Base-by-base conservation (phyloP, 2,888 invertebrate species). In the Lamproptera curius region DNA sequence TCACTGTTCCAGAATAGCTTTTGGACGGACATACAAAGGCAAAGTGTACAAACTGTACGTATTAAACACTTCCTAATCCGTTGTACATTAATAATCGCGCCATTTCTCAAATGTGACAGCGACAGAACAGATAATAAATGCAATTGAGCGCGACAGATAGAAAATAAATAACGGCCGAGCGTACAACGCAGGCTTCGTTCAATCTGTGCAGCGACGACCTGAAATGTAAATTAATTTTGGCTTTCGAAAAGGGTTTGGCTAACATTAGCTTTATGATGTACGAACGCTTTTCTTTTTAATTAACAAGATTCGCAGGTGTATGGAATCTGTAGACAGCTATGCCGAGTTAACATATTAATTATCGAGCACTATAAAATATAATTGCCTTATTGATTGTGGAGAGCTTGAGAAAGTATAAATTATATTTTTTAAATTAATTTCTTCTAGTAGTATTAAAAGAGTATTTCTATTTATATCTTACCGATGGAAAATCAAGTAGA, bases 211-310 rank as follows among this genome's bases (percentile, higher is more conserved):
- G 28, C 39, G 8, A 13, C 15, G 39, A 46, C 28, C 11, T 31
- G 28, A 41, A 46, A 46, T 46, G 26, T 41, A 41, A 46, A 46
- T 46, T 20, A 41, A 36, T 36, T 41, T 26, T 31, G 37, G 23
- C 45, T 42, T 42, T 42, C 41, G 20, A 46, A 42, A 28, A 36
- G 16, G 14, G 43, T 10, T 17, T 40, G 23, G 28, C 28, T 33
- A 26, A 20, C 17, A 16, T 13, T 10, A 33, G 20, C 33, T 39
- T 39, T 20, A 34, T 34, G 16, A 33, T 33, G 33, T 2, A 13
- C 13, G 20, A 33, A 42, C 37, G 15, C 2, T 42, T 20, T 36
- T 28, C 10, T 28, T 37, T 20, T 47, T 5, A 37, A 16, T 31
- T 36, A 6, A n/a, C 13, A 10, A 41, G 28, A 14, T 37, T 36